These are phyloP conservation scores for Episyrphus balteatus DNA, from an alignment of 1,140 invertebrate species.

Conservation along the genomic window DNA sequence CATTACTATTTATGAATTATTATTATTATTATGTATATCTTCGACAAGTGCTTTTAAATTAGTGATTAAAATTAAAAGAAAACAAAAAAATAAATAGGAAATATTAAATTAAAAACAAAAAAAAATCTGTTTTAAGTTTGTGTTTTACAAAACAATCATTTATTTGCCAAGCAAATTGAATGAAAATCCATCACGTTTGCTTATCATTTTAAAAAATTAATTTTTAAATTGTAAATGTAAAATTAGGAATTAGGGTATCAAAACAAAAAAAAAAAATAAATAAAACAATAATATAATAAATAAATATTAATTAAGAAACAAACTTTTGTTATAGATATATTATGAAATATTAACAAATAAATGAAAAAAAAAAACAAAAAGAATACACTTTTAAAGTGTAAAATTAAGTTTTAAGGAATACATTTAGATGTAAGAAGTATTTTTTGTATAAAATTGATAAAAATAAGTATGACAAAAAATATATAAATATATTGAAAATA, in stretches of 20 bases:
- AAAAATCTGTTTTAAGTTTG: too few species aligned
- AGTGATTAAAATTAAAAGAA: too few species aligned
- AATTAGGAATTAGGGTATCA: not conserved
- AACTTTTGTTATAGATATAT: constrained; percentile 13
- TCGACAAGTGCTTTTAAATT: too few species aligned
- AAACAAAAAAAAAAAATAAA: not conserved
- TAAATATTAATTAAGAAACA: constrained; percentile 13
- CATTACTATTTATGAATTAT: too few species aligned
- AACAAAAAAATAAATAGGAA: too few species aligned
- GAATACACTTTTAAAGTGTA: not conserved
- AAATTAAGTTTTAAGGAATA: not conserved
- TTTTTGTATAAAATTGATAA: constrained; percentile 1
- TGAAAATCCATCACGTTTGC: too few species aligned
- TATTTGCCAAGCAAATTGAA: too few species aligned
- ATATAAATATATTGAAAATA: not conserved
- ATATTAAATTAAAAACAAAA: too few species aligned
- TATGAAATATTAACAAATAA: not conserved
- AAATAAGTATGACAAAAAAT: not conserved
- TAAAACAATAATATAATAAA: not conserved
- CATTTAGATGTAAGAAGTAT: not conserved
- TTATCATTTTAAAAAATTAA: too few species aligned
- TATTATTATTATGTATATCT: too few species aligned
- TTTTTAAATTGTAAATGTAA: too few species aligned
- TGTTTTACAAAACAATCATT: too few species aligned
- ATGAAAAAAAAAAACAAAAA: not conserved